phyloP scores from a whole-genome alignment of 2,888 invertebrate genomes.

The Melieria picta region DNA sequence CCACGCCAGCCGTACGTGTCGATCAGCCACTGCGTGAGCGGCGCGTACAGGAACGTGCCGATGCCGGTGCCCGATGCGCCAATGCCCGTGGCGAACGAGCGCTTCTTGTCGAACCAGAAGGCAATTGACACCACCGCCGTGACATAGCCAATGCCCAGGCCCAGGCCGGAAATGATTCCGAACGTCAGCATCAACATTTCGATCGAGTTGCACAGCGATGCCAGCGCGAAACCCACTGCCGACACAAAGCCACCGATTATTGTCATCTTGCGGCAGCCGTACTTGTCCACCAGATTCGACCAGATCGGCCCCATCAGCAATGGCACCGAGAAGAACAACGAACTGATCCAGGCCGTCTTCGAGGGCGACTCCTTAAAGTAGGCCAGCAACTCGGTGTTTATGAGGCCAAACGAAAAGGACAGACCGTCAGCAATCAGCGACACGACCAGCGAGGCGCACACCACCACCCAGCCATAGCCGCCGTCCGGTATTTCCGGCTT shows the following conservation, averaged over 20 bases:
- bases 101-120: slow-evolving; percentile 90
- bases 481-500: slow-evolving; percentile 65
- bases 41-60: slow-evolving; percentile 89
- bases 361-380: slow-evolving; percentile 85
- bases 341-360: slow-evolving; percentile 90
- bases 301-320: slow-evolving; percentile 75
- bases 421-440: slow-evolving; percentile 93
- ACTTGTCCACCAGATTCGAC: slow-evolving; percentile 84
- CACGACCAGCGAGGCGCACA: slow-evolving; percentile 83
- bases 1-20: slow-evolving; percentile 87
- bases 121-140: slow-evolving; percentile 92
- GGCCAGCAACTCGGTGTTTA: slow-evolving; percentile 83
- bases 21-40: slow-evolving; percentile 79
- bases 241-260: slow-evolving; percentile 79
- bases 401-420: slow-evolving; percentile 90
- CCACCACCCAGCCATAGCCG: slow-evolving; percentile 71
- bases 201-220: slow-evolving; percentile 76
- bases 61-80: slow-evolving; percentile 91
- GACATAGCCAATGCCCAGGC: slow-evolving; percentile 83
- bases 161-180: slow-evolving; percentile 85
- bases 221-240: slow-evolving; percentile 79
- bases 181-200: slow-evolving; percentile 86
- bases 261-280: slow-evolving; percentile 83
- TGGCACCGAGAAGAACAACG: slow-evolving; percentile 89
- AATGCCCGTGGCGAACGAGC: slow-evolving; percentile 86